Base-by-base conservation (phyloP, 2,888 invertebrate genomes). In the Gortyna flavago region DNA sequence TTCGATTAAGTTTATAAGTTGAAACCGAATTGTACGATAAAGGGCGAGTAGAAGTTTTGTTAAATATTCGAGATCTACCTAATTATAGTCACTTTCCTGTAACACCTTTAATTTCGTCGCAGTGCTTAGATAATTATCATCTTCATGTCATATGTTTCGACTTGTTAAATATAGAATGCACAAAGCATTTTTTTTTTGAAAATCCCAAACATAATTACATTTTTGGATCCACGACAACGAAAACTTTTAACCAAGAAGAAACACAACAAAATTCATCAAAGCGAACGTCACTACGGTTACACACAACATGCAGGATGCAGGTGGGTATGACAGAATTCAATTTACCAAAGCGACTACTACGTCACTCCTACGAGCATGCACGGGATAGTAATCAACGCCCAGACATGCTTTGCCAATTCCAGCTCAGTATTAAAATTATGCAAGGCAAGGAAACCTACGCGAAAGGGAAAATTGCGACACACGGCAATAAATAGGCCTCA, bases 291-390 rank as follows among this genome's bases (percentile, higher is more conserved):
- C 75, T 66, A 38, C 9, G 9, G 61, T 57, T 41, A 68, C 62
- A 66, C 35, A 67, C 66, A 62, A 75, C 72, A 70, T 81, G 66
- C 74, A 79, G 64, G 64, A 68, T 81, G 68, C 75, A 74, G 68
- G 57, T 88, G 76, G 72, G 75, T 78, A 66, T 85, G 81, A 76
- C 80, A 81, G 78, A 88, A 85, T 83, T 87, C 88, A 87, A 87
- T 87, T 87, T 85, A 61, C 79, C 65, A 68, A 72, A 83, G 76
- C 75, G 68, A 74, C 77, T 68, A 72, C 76, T 66, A 77, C 81
- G 77, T 86, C 76, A 86, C 81, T 74, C 83, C 79, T 78, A 78
- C 80, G 48, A 75, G 41, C 77, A 75, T 72, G 72, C 67, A 76
- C 65, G 59, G 59, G 74, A 75, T 75, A 72, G 83, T 73, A 85